Conservation (phyloP, 2,888 invertebrate species). For the Polydrusus pterygomalis region DNA sequence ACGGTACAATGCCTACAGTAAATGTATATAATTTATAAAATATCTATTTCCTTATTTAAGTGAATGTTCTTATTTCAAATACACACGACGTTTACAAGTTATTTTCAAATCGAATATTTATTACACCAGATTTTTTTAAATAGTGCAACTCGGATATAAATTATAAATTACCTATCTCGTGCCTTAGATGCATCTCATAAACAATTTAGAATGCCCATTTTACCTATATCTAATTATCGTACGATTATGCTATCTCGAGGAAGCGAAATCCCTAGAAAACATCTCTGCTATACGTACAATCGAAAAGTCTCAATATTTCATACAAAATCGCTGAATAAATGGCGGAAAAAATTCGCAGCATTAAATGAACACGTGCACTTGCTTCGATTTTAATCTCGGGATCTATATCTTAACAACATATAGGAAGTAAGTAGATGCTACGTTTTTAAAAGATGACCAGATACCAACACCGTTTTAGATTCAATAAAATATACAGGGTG, state of each 20-base stretch:
- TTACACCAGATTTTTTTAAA: not conserved
- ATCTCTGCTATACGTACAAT: slow-evolving; percentile 28
- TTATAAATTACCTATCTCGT: slow-evolving; percentile 5
- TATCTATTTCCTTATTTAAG: no score
- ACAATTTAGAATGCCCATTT: slow-evolving; percentile 10
- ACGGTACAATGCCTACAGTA: no score
- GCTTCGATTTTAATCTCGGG: slow-evolving; percentile 24
- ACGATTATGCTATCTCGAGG: slow-evolving; percentile 24
- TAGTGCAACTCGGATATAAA: not conserved
- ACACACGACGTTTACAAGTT: no score
- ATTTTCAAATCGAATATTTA: not conserved
- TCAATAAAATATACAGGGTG: slow-evolving; percentile 19
- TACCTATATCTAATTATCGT: slow-evolving; percentile 24
- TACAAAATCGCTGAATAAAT: slow-evolving; percentile 22
- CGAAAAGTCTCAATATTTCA: slow-evolving; percentile 33
- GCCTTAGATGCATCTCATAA: not conserved
- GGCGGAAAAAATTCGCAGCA: slow-evolving; percentile 4
- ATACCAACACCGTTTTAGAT: slow-evolving; percentile 14
- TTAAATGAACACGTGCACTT: slow-evolving; percentile 35
- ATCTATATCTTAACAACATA: slow-evolving; percentile 37
- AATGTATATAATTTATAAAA: no score
- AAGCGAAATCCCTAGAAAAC: slow-evolving; percentile 8
- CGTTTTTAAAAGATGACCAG: slow-evolving; percentile 24
- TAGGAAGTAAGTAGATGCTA: slow-evolving; percentile 24
- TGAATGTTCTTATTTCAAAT: no score